Evolutionary conservation across 2,113 vertebrate genomes (phyloP), one percentile per base, ranked within the genome.

Genomic region (Amazona vittata): DNA sequence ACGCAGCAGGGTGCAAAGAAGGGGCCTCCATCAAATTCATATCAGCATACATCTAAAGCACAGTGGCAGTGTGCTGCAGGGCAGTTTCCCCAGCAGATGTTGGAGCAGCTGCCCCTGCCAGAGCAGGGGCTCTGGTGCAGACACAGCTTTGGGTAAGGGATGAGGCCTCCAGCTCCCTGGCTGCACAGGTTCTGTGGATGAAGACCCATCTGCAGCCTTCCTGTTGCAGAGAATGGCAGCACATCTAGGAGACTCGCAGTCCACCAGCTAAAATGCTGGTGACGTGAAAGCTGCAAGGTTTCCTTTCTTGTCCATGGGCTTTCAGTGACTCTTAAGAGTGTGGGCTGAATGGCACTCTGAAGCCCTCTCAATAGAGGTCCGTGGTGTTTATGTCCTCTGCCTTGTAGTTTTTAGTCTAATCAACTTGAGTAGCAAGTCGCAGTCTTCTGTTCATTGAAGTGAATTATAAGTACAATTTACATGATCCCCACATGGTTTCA

Each of bases 81-180:
- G 52, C 50, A 26, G n/a, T 68, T 68, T 77, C 17, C 67, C 25
- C 87, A 44, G 49, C 39, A 89, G 52, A 47, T 83, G 17, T 18
- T 86, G 71, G 63, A 90, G 83, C 62, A 92, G 31, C 81, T 93
- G 73, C 44, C 71, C 59, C 49, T 73, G 31, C 44, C 35, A 55
- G 33, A 39, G 8, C 31, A 46, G 57, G 79, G 37, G 37, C 55
- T 83, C 75, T 12, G 5, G 31, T 0, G 0, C 1, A 1, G 37
- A 31, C 1, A 1, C 37, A 53, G 46, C 33, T 87, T 70, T 47
- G 24, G 8, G 26, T 78, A 65, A 50, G 5, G 11, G 31, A 59
- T 41, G 15, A 83, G 70, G 55, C 44, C 50, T 82, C 17, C 69
- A 39, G 26, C 19, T 90, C n/a, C 64, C 2, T 1, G 59, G 22